Conservation (phyloP, 2,113 vertebrate genomes). For the Lutjanus erythropterus region DNA sequence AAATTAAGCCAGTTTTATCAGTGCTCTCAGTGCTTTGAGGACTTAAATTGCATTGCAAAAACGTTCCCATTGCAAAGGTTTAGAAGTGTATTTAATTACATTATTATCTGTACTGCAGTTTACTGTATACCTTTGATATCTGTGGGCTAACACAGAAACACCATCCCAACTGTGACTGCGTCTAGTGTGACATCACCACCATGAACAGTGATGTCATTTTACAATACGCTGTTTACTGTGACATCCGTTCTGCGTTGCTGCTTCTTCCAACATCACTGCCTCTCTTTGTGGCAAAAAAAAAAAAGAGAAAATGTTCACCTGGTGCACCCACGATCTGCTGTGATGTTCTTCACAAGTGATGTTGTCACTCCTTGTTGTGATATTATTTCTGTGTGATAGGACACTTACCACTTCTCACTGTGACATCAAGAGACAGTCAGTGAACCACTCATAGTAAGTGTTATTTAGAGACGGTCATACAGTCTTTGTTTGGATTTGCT, state of each 20-base stretch:
- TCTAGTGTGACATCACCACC: slow-evolving; percentile 26
- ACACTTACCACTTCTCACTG: slow-evolving; percentile 53
- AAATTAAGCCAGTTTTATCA: slow-evolving; percentile 25
- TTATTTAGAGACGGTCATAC: neutral
- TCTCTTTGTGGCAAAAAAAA: neutral
- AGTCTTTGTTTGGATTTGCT: slow-evolving; percentile 11
- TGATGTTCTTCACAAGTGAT: slow-evolving; percentile 23
- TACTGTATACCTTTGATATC: slow-evolving; percentile 21
- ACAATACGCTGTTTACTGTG: slow-evolving; percentile 31
- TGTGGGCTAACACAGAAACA: slow-evolving; percentile 15
- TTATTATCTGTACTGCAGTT: slow-evolving; percentile 33
- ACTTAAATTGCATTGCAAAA: slow-evolving; percentile 35
- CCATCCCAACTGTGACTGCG: slow-evolving; percentile 54
- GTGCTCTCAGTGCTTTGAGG: slow-evolving; percentile 34
- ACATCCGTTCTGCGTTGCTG: slow-evolving; percentile 10
- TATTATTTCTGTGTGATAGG: slow-evolving; percentile 8
- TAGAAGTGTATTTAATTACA: slow-evolving; percentile 23
- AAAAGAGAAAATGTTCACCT: neutral
- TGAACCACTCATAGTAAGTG: neutral
- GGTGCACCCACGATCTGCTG: slow-evolving; percentile 6
- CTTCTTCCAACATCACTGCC: slow-evolving; percentile 33
- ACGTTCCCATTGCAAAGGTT: slow-evolving; percentile 14
- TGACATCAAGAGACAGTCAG: slow-evolving; percentile 46
- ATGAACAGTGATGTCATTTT: neutral
- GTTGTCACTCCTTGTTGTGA: slow-evolving; percentile 9